Conservation (phyloP, 2,888 invertebrate genomes). For the Sesia apiformis region DNA sequence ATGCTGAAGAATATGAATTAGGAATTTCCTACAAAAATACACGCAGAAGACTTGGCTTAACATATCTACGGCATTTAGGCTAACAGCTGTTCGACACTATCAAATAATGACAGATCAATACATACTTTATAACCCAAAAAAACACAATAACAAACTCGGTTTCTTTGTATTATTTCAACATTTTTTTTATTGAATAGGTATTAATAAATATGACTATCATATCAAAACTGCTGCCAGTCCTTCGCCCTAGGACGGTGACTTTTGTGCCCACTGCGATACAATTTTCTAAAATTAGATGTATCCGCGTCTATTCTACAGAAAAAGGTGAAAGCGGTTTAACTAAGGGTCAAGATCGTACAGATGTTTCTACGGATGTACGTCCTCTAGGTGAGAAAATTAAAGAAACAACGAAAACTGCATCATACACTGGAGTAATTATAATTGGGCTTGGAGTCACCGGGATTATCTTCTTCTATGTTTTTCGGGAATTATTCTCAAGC, state of each 20-base stretch:
- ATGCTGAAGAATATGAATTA: too few species aligned
- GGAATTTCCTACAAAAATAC: too few species aligned
- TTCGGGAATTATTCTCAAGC: conserved; percentile 90
- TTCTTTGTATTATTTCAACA: too few species aligned
- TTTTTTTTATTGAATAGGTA: neutral
- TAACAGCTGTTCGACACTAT: too few species aligned
- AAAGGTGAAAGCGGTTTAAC: conserved; percentile 41
- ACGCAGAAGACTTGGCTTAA: too few species aligned
- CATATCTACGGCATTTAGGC: too few species aligned
- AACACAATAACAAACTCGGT: too few species aligned
- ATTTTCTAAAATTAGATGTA: conserved; percentile 25
- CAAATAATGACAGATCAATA: too few species aligned
- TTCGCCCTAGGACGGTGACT: conserved; percentile 30
- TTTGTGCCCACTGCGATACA: conserved; percentile 28
- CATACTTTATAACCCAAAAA: too few species aligned
- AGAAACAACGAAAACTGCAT: conserved; percentile 91
- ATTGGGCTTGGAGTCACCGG: conserved; percentile 87
- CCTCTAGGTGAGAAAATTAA: conserved; percentile 86
- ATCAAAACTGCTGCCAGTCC: conserved; percentile 46
- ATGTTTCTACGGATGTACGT: conserved; percentile 74
- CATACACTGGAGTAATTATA: conserved; percentile 88
- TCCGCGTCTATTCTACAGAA: conserved; percentile 37
- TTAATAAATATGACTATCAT: conserved; percentile 45
- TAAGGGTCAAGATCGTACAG: conserved; percentile 46
- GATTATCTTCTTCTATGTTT: conserved; percentile 87